Evolutionary conservation across 2,888 invertebrate species (phyloP).

Genomic region (Amphipyra tragopoginis): DNA sequence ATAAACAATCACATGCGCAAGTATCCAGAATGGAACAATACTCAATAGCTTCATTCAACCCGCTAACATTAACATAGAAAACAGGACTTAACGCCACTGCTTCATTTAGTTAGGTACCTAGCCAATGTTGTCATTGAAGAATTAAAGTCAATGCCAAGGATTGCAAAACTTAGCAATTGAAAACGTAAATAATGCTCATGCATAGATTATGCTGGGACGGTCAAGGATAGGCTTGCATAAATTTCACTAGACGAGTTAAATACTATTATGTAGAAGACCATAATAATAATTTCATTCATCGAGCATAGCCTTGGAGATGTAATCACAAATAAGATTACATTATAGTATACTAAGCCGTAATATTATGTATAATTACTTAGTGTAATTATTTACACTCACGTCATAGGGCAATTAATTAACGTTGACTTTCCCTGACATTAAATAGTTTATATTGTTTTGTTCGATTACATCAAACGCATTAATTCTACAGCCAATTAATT

Average conservation of each 20-base stretch:
- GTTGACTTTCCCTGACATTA: conserved; percentile 8
- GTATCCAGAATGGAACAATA: neutral
- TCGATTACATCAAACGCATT: conserved; percentile 10
- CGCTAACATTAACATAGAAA: neutral
- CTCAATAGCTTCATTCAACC: neutral
- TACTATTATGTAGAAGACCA: conserved; percentile 16
- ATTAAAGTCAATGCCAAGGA: conserved; percentile 45
- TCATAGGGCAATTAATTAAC: conserved; percentile 1
- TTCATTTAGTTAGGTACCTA: neutral
- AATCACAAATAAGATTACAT: conserved; percentile 8
- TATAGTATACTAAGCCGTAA: conserved; percentile 1
- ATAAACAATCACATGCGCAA: neutral
- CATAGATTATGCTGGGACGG: conserved; percentile 31
- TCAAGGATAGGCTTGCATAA: conserved; percentile 39
- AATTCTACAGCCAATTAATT: conserved; percentile 6
- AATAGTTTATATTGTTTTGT: conserved; percentile 10
- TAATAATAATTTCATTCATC: conserved; percentile 28
- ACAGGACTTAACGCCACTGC: neutral
- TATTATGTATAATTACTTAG: neutral
- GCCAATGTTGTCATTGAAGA: conserved; percentile 15
- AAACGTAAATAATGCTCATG: conserved; percentile 24
- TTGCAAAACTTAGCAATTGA: conserved; percentile 14
- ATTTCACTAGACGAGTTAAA: conserved; percentile 24
- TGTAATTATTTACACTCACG: neutral
- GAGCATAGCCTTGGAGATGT: conserved; percentile 3